Evolutionary conservation across 1,140 invertebrate genomes (phyloP), one percentile per base, ranked within the genome.

Genomic region (Cherax quadricarinatus): DNA sequence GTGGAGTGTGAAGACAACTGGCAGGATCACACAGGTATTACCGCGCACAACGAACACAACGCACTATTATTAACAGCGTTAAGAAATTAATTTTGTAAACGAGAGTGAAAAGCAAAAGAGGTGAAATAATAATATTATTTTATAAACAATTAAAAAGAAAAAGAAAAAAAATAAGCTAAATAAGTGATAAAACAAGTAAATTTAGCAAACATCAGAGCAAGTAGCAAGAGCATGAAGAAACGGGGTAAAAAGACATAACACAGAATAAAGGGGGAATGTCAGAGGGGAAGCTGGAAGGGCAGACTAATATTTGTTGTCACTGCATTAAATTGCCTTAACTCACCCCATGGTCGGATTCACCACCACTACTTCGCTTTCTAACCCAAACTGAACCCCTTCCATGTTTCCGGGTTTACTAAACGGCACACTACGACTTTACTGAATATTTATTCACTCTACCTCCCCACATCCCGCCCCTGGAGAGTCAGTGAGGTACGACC

Each of bases 251-350:
- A 66, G 62, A 66, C 62, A 21, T 21, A 21, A 16, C 62, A 66
- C 14, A 18, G 18, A 66, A 66, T 66, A 66, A 66, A 66, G 18
- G 18, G 62, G 62, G 18, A 18, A 14, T 18, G 62, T 16, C 62
- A 66, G 53, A 57, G 62, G 62, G 62, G 62, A 18, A 5, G 62
- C 62, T 18, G 62, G 62, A 12, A 66, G 62, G 62, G 62, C 62
- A 12, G 14, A 66, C 16, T 75, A 75, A 75, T 75, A 75, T 75
- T 30, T 75, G 70, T 75, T 75, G 70, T 75, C 70, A 75, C 70
- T 75, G 70, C 70, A 75, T 75, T 75, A 75, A 75, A 75, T 75
- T 75, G 70, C 70, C 70, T 75, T 75, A 75, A 75, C 70, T 75
- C 70, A 75, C 70, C 24, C 70, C n/a, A 24, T 21, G 9, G 70